A percentile compares a stretch with the other conserved stretches of the same genome.
Evolutionary conservation across 2,888 invertebrate species (phyloP).

Genomic region (Drosophila peninsularis): DNA sequence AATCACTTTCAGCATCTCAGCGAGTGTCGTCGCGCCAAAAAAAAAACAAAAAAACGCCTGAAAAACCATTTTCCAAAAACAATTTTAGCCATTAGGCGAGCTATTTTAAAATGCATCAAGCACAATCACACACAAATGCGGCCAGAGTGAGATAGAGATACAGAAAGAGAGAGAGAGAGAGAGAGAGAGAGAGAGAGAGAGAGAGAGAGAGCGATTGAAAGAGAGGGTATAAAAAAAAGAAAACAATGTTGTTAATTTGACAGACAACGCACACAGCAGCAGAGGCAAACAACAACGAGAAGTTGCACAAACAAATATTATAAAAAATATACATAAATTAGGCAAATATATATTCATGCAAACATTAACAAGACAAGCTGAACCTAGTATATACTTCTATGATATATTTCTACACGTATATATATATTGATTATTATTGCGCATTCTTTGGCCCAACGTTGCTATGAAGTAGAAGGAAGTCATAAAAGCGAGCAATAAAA

Average conservation of each 20-base stretch:
- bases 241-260: slow-evolving; percentile 65
- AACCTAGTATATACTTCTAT: neutral
- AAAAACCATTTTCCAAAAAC: slow-evolving; percentile 30
- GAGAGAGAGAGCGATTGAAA: neutral
- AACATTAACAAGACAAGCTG: neutral
- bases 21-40: slow-evolving; percentile 21
- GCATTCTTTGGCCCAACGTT: slow-evolving; percentile 1
- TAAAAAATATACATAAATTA: slow-evolving; percentile 13
- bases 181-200: too few species aligned
- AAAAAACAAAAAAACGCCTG: neutral
- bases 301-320: slow-evolving; percentile 29
- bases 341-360: slow-evolving; percentile 11
- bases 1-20: slow-evolving; percentile 56
- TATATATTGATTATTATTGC: slow-evolving; percentile 4
- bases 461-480: neutral
- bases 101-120: slow-evolving; percentile 56
- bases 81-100: slow-evolving; percentile 39
- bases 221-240: slow-evolving; percentile 10
- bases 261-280: slow-evolving; percentile 45
- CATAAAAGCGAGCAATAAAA: neutral
- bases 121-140: slow-evolving; percentile 16
- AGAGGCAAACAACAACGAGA: slow-evolving; percentile 12
- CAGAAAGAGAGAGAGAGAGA: neutral
- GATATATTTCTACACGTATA: neutral
- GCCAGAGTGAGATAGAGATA: neutral